These are phyloP conservation scores for Lithophane ornitopus DNA, from an alignment of 2,888 invertebrate species.

Conservation along the genomic window DNA sequence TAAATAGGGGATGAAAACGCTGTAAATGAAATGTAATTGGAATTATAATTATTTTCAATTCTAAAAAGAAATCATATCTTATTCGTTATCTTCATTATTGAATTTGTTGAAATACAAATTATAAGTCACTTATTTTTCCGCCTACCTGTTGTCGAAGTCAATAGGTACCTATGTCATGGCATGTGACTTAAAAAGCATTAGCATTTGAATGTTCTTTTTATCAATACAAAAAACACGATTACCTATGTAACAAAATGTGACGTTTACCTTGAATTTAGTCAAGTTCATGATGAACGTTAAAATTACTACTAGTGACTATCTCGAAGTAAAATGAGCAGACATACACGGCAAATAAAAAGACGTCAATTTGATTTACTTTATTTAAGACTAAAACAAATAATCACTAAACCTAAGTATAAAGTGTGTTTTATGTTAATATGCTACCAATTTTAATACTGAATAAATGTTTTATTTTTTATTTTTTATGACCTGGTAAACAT, in stretches of 20 bases:
- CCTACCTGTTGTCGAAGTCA: neutral
- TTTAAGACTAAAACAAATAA: neutral
- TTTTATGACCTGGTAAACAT: neutral
- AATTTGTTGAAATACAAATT: neutral
- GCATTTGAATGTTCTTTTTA: slow-evolving; percentile 26
- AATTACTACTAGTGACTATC: slow-evolving; percentile 48
- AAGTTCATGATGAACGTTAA: slow-evolving; percentile 76
- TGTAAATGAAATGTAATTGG: neutral
- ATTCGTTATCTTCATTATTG: neutral
- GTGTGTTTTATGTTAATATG: too few relatives aligned
- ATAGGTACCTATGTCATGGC: neutral
- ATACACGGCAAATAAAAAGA: too few relatives aligned
- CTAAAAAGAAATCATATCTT: neutral
- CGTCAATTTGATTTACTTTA: neutral
- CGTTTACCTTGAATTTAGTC: slow-evolving; percentile 75
- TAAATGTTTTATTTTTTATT: too few relatives aligned
- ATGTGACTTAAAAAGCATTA: slow-evolving; percentile 21
- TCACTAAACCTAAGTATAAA: neutral
- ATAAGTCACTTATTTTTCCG: neutral
- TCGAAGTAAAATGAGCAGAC: slow-evolving; percentile 35
- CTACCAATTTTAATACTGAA: too few relatives aligned
- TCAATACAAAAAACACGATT: slow-evolving; percentile 17
- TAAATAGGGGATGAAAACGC: neutral
- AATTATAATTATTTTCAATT: neutral
- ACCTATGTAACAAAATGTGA: slow-evolving; percentile 59